Evolutionary conservation across 2,113 vertebrate species (phyloP).

Genomic region (Pollimyrus isidori): DNA sequence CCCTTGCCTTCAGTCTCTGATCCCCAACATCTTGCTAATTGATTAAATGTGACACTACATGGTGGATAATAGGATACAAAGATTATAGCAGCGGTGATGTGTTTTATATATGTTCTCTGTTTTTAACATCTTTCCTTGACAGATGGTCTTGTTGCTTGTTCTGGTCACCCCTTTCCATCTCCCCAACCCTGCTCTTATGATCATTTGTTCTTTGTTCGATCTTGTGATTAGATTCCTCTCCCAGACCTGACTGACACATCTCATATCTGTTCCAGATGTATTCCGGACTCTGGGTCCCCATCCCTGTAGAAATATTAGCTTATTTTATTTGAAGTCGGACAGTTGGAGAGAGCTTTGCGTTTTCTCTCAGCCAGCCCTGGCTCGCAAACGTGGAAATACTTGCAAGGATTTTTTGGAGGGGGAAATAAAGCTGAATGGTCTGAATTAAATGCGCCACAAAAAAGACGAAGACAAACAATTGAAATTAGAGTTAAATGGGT

Average conservation of each 20-base stretch:
- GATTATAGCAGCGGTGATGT: not conserved
- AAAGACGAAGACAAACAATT: not conserved
- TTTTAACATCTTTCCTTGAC: not conserved
- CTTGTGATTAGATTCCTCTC: constrained; percentile 27
- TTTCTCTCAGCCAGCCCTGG: constrained; percentile 24
- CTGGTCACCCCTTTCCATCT: not conserved
- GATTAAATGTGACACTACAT: not conserved
- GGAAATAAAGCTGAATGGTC: constrained; percentile 19
- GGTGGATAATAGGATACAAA: not conserved
- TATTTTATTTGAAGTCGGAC: constrained; percentile 29
- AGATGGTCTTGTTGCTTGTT: not conserved
- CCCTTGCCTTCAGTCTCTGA: not conserved
- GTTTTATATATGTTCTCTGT: not conserved
- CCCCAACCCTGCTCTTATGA: constrained; percentile 1
- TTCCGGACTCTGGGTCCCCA: constrained; percentile 6
- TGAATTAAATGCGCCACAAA: constrained; percentile 29
- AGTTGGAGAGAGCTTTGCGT: constrained; percentile 21
- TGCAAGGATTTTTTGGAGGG: constrained; percentile 28
- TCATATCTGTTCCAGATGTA: constrained; percentile 28
- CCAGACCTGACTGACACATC: constrained; percentile 18
- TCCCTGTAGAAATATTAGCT: constrained; percentile 28
- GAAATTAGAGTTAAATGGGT: constrained; percentile 22
- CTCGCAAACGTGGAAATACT: constrained; percentile 36
- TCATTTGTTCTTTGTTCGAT: constrained; percentile 16
- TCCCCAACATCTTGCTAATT: not conserved